Evolutionary conservation across 2,113 vertebrate genomes (phyloP).

Genomic region (Vicugna pacos): DNA sequence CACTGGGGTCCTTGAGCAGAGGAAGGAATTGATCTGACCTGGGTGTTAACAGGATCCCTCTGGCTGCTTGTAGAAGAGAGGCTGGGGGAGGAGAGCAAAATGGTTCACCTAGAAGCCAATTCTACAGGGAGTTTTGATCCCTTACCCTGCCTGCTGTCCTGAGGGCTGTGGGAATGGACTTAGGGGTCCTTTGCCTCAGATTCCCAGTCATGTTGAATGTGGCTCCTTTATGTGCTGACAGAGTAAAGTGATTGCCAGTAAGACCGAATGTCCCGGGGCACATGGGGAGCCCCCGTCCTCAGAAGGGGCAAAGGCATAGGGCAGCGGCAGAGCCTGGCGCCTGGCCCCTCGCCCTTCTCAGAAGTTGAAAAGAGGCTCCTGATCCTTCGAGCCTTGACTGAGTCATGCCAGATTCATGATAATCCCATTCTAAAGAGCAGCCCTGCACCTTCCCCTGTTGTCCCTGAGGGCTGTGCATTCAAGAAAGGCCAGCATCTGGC

Average conservation of each 20-base stretch:
- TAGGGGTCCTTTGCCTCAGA: background rate
- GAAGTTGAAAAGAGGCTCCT: background rate
- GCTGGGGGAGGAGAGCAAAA: background rate
- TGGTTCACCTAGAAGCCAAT: background rate
- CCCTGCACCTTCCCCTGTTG: background rate
- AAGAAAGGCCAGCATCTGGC: background rate
- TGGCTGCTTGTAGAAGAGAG: background rate
- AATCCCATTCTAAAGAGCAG: background rate
- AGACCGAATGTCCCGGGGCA: background rate
- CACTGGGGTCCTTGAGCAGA: background rate
- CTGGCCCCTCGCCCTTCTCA: background rate
- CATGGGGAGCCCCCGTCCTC: background rate
- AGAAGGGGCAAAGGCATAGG: background rate
- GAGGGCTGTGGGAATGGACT: too few species aligned
- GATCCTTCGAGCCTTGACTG: background rate
- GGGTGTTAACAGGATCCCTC: background rate
- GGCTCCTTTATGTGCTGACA: background rate
- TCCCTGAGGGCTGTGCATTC: background rate
- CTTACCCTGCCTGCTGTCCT: background rate
- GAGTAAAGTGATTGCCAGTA: background rate
- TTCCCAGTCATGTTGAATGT: background rate
- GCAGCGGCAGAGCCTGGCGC: too few species aligned
- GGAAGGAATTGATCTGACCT: background rate
- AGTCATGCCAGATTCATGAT: fast-evolving
- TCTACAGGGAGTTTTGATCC: background rate